phyloP scores from a whole-genome alignment of 2,888 invertebrate species.

The Tenthredo livida region DNA sequence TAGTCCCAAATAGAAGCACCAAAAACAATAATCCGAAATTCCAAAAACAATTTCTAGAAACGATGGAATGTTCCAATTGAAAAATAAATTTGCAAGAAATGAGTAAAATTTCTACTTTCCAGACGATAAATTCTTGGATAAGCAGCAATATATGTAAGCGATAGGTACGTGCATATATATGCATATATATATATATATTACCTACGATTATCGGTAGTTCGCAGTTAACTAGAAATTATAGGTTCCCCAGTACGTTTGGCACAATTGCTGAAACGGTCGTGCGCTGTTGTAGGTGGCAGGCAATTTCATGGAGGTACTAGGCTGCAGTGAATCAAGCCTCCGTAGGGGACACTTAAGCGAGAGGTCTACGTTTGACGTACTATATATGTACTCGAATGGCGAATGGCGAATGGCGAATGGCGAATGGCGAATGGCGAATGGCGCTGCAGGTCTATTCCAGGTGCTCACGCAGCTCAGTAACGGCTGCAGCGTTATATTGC shows the following conservation, averaged over 20 bases:
- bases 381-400: neutral
- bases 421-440: neutral
- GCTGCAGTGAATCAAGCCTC: constrained; percentile 67
- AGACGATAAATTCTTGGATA: constrained; percentile 17
- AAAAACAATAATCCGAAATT: neutral
- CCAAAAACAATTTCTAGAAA: neutral
- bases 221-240: constrained; percentile 50
- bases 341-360: constrained; percentile 66
- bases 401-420: neutral
- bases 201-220: constrained; percentile 43
- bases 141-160: neutral
- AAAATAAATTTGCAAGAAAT: neutral
- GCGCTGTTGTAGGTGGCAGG: constrained; percentile 61
- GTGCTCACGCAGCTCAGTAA: neutral
- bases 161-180: neutral
- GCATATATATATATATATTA: constrained; percentile 12
- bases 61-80: neutral
- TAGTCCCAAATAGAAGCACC: too few species aligned
- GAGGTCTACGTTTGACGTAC: constrained; percentile 27
- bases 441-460: constrained; percentile 12
- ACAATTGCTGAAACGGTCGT: constrained; percentile 42
- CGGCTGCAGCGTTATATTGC: constrained; percentile 17
- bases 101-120: neutral
- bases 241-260: constrained; percentile 44
- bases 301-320: constrained; percentile 67